Percentiles rank a stretch among this genome's conserved stretches.
Evolutionary conservation across 2,113 vertebrate genomes (phyloP).

Genomic region (Rynchops niger): DNA sequence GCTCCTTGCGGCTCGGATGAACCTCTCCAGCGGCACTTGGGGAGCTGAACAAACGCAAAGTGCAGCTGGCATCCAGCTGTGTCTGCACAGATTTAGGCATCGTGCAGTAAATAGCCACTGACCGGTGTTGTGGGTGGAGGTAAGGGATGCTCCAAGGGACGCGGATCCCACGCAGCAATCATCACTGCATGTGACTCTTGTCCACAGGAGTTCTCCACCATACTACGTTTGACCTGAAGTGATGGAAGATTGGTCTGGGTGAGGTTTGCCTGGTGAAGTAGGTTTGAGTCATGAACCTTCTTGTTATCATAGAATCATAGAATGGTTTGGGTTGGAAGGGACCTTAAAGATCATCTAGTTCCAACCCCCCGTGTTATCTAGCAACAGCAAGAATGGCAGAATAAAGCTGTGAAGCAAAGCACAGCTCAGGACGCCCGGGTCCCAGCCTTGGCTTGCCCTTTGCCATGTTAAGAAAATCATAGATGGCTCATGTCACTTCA

Average conservation of each 20-base stretch:
- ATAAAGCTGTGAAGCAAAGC: background rate
- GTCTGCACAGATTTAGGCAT: background rate
- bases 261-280: background rate
- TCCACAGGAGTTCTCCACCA: rapidly evolving
- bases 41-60: background rate
- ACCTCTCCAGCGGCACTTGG: background rate
- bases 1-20: background rate
- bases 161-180: rapidly evolving
- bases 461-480: background rate
- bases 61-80: conserved; percentile 10
- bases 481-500: rapidly evolving
- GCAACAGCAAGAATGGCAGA: background rate
- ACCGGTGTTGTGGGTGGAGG: rapidly evolving
- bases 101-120: background rate
- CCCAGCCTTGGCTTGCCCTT: background rate
- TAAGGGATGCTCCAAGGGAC: background rate
- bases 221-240: rapidly evolving
- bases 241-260: background rate
- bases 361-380: too few relatives aligned
- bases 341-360: too few relatives aligned
- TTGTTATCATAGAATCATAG: background rate
- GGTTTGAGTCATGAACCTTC: background rate
- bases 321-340: too few relatives aligned
- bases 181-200: rapidly evolving
- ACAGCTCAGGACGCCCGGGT: rapidly evolving